phyloP scores from a whole-genome alignment of 2,888 invertebrate genomes.

The Serrognathus titanus region DNA sequence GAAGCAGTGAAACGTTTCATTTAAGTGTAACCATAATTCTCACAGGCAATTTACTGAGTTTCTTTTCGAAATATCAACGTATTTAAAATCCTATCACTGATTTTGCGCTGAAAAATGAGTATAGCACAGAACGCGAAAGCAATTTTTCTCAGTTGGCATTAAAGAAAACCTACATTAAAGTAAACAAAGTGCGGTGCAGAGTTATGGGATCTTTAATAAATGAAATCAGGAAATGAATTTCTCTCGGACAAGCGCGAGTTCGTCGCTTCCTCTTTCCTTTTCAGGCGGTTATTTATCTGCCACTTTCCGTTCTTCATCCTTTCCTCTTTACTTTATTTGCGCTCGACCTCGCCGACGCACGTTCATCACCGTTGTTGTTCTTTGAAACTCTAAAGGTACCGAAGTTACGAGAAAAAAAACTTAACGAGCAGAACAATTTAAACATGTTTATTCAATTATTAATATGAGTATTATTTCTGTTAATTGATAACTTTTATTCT shows the following conservation, averaged over 20 bases:
- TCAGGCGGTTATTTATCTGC: constrained; percentile 46
- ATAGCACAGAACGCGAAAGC: too few relatives aligned
- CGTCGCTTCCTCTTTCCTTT: constrained; percentile 48
- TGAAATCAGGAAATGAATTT: constrained; percentile 50
- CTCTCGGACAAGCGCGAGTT: constrained; percentile 44
- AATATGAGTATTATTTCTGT: too few relatives aligned
- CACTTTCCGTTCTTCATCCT: constrained; percentile 40
- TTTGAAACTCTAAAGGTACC: not conserved
- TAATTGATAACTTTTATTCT: too few relatives aligned
- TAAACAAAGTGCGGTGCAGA: constrained; percentile 42
- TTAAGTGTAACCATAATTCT: too few relatives aligned
- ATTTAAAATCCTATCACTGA: too few relatives aligned
- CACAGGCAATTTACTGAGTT: too few relatives aligned
- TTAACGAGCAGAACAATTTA: too few relatives aligned
- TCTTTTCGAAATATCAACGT: too few relatives aligned
- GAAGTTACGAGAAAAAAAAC: too few relatives aligned
- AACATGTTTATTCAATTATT: too few relatives aligned
- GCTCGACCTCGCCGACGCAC: not conserved
- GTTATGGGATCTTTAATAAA: constrained; percentile 46
- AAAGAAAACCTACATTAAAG: constrained; percentile 16
- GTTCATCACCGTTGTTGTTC: constrained; percentile 1
- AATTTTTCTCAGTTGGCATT: not conserved
- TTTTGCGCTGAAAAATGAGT: too few relatives aligned
- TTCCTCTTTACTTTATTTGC: constrained; percentile 19
- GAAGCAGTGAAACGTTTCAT: too few relatives aligned